These are phyloP conservation scores for Zeugodacus cucurbitae DNA, from an alignment of 1,140 invertebrate species.

Conservation along the genomic window DNA sequence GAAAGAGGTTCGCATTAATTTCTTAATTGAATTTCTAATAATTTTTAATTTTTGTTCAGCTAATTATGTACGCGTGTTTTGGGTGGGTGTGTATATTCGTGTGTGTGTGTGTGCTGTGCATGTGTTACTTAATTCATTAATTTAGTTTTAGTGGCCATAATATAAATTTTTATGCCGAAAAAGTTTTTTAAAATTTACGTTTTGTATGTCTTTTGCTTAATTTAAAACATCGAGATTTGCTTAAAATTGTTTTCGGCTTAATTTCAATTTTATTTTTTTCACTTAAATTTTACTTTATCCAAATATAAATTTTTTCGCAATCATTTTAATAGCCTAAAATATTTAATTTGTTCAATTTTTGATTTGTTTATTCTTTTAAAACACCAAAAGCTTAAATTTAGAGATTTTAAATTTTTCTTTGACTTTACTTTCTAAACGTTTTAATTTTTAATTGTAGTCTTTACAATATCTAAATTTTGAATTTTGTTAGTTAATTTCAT, in stretches of 20 bases:
- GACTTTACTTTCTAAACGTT: constrained; percentile 17
- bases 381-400: constrained; percentile 67
- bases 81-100: neutral
- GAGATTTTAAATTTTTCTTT: constrained; percentile 53
- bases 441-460: constrained; percentile 28
- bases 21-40: constrained; percentile 47
- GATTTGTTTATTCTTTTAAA: constrained; percentile 60
- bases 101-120: neutral
- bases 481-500: constrained; percentile 29
- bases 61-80: constrained; percentile 41
- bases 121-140: constrained; percentile 18
- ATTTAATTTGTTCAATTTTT: constrained; percentile 45
- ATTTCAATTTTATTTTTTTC: constrained; percentile 42
- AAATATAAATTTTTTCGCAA: constrained; percentile 56
- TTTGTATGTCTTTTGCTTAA: constrained; percentile 51
- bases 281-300: constrained; percentile 52
- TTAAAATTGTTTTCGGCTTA: constrained; percentile 45
- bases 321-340: constrained; percentile 50
- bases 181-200: constrained; percentile 43
- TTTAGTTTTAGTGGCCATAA: constrained; percentile 41
- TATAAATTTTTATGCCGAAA: constrained; percentile 42
- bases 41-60: constrained; percentile 47
- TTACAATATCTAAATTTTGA: constrained; percentile 43
- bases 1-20: constrained; percentile 60
- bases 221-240: constrained; percentile 52